Evolutionary conservation across 2,113 vertebrate species (phyloP).

Genomic region (Albula glossodonta): DNA sequence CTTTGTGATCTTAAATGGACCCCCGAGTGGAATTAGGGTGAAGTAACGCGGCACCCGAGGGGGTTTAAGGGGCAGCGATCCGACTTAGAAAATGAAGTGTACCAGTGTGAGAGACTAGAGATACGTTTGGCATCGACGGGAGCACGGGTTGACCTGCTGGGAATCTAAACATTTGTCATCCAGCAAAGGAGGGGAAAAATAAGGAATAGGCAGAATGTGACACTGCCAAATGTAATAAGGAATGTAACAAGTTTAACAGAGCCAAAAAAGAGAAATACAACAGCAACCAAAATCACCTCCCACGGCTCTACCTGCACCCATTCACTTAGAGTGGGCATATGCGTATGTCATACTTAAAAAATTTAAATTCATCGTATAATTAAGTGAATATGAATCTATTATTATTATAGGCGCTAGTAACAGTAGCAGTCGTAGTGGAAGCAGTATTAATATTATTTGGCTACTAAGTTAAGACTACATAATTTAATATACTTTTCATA

Average conservation of each 20-base stretch:
- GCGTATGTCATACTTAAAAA: no score
- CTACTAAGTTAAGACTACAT: no score
- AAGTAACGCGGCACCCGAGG: slow-evolving; percentile 42
- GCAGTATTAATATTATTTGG: no score
- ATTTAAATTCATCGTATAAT: no score
- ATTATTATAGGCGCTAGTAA: no score
- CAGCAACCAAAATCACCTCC: background rate
- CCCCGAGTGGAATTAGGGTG: slow-evolving; percentile 52
- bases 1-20: slow-evolving; percentile 60
- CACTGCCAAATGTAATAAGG: slow-evolving; percentile 42
- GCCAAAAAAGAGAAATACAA: background rate
- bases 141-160: slow-evolving; percentile 27
- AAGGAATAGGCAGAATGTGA: slow-evolving; percentile 45
- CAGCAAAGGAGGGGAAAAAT: slow-evolving; percentile 40
- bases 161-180: slow-evolving; percentile 50
- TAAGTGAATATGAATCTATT: no score
- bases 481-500: no score
- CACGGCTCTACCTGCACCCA: no score
- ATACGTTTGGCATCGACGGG: slow-evolving; percentile 49
- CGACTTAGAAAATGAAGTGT: slow-evolving; percentile 30
- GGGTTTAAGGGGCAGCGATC: slow-evolving; percentile 30
- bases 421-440: no score
- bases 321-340: no score
- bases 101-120: slow-evolving; percentile 28
- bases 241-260: slow-evolving; percentile 37